Evolutionary conservation across 2,888 invertebrate genomes (phyloP), one percentile per base, ranked within the genome.

Genomic region (Athetis lepigone): DNA sequence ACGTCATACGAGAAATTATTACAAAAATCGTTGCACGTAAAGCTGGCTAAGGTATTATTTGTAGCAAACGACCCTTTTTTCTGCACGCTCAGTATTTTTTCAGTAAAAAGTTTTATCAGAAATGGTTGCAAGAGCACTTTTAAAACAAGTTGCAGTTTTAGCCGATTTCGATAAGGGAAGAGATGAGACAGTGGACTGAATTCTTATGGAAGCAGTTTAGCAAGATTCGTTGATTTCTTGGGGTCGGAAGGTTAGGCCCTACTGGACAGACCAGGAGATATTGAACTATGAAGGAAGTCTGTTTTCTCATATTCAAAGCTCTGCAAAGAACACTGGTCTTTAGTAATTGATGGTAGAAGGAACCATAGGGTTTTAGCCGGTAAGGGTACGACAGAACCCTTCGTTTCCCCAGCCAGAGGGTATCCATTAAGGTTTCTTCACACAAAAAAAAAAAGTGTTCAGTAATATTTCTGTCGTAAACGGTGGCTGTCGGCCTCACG

Each of bases 1-100:
- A 59, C 59, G 7, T 42, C 45, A 54, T 36, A 73, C 19, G 18
- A 42, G 58, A 66, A 50, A 29, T 49, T 67, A 59, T 67, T 67
- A 74, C 50, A 55, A 67, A 65, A 69, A 72, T 49, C 29, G 36
- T 18, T 9, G 40, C 33, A 46, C 40, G 29, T 51, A 51, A 58
- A 46, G 37, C 43, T 37, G 18, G 9, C n/a, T 16, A 16, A 45
- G 23, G 19, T 29, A 43, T 68, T 29, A 43, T 68, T 45, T 37
- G 43, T 29, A 19, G 23, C 43, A 36, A 37, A 11, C 2, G 43
- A 23, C 3, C n/a, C n/a, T 13, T 63, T 52, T 55, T 18, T 36
- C 19, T 33, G 13, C 33, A 33, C 11, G n/a, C 21, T 9, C n/a
- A 18, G 7, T 42, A 19, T 43, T 67, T 61, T 45, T 29, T 57